Evolutionary conservation across 2,113 vertebrate genomes (phyloP), one percentile per base, ranked within the genome.

Genomic region (Eupsittula cactorum): DNA sequence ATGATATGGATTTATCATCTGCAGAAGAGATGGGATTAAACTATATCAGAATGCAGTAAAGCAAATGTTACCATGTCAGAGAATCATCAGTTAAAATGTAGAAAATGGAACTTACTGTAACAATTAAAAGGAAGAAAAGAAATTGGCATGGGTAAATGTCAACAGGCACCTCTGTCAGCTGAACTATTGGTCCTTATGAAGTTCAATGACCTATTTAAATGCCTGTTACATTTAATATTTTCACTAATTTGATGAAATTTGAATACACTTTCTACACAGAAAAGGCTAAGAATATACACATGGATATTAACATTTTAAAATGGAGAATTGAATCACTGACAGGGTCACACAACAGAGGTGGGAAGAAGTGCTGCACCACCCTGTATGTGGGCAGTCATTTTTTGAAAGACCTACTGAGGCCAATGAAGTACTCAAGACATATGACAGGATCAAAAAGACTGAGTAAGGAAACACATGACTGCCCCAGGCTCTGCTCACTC

Each of bases 311-410:
- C 16, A 59, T 59, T 67, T 29, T 41, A 33, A 83, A 49, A 86
- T 31, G 9, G 13, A 49, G 19, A 84, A 46, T 1, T 37, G 46
- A 78, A 31, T 35, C 17, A 0, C 27, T 82, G 46, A 35, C 13
- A 29, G 11, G 16, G 42, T 20, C 16, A 10, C 44, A 41, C 8
- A 62, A 39, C 24, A 82, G n/a, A 57, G 21, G 10, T 17, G 28
- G 16, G 25, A 80, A 76, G 25, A 81, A 84, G 5, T 13, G 11
- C 28, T 68, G 37, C n/a, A 37, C 15, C 37, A 13, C 7, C 29
- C 35, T 75, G 35, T 33, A 75, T 0, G 1, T 3, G 12, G 9
- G 33, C 42, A 64, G 0, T 20, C 14, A 11, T 14, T 64, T 78
- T 42, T 50, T 4, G 11, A 59, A 86, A 59, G 25, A 63, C 21